Conservation (phyloP, 2,888 invertebrate species). For the Ectemnius lituratus region DNA sequence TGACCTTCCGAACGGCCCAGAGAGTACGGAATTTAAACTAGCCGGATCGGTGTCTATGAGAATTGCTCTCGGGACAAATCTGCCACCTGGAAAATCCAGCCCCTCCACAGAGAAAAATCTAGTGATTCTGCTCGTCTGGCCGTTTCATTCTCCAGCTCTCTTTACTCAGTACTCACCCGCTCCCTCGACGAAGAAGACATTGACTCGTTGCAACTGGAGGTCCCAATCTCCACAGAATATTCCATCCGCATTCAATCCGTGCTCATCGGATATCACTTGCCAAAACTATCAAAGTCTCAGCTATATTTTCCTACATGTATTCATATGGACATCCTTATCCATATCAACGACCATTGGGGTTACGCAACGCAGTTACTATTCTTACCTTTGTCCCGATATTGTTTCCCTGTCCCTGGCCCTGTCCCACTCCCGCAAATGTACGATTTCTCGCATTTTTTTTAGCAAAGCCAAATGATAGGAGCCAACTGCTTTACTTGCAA, state of each 20-base stretch:
- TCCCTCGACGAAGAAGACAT: constrained; percentile 81
- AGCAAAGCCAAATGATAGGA: constrained; percentile 31
- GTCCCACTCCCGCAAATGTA: constrained; percentile 89
- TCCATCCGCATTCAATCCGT: constrained; percentile 80
- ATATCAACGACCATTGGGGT: neutral
- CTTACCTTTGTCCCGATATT: constrained; percentile 87
- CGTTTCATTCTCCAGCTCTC: no score
- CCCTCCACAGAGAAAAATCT: no score
- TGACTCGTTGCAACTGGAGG: constrained; percentile 81
- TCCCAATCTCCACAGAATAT: constrained; percentile 80
- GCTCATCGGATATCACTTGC: constrained; percentile 88
- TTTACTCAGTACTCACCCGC: constrained; percentile 60
- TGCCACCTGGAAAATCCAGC: constrained; percentile 66
- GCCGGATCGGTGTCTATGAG: constrained; percentile 83
- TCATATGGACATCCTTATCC: neutral
- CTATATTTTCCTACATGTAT: no score
- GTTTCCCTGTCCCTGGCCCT: constrained; percentile 94
- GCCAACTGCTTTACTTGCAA: constrained; percentile 1
- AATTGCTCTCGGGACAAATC: constrained; percentile 82
- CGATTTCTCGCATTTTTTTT: constrained; percentile 86
- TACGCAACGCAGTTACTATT: neutral
- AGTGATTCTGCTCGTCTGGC: no score
- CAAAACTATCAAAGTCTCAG: constrained; percentile 77
- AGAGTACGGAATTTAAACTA: constrained; percentile 82
- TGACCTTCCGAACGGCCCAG: constrained; percentile 81